Evolutionary conservation across 1,140 invertebrate genomes (phyloP), one percentile per base, ranked within the genome.

Genomic region (Aphis craccivora): DNA sequence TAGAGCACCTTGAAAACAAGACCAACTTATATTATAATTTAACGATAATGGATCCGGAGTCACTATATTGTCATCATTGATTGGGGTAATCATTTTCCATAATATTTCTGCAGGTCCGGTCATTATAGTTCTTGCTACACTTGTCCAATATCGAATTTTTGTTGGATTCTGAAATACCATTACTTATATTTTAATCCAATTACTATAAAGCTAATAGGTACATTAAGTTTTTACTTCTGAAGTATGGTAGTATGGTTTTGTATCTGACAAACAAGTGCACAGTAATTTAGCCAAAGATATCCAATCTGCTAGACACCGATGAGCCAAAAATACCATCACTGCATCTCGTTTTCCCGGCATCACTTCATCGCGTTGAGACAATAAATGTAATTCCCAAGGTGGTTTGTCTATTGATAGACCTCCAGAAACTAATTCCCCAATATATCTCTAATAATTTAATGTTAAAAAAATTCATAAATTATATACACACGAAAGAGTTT

Each of bases 261-360:
- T 95, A 94, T 96, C 96, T 2, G 95, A 95, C 37, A 96, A 94
- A 48, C 95, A 95, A 91, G 96, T 95, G 90, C 95, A 95, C 22
- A 96, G 94, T 35, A 96, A 94, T 83, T 95, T 95, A 7, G 96
- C 94, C 53, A 96, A 94, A 3, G 96, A 95, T 90, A 96, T 95
- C 18, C 96, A 96, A 94, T 97, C 96, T 4, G 96, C 95, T n/a
- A 97, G 94, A 93, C 96, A 95, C 45, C 96, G 96, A 94, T 97
- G 96, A 22, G 96, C 95, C 2, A 96, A 94, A 23, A 96, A 94
- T 37, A 97, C 94, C 9, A 96, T 95, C 3, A 96, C 95, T 0
- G 96, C 96, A 93, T 96, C 96, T 89, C 95, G 94, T 30, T 95
- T 94, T 11, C 95, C 96, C n/a, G 94, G 94, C 94, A 95, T 95